Evolutionary conservation across 2,888 invertebrate species (phyloP), one percentile per base, ranked within the genome.

Genomic region (Athalia circularis): DNA sequence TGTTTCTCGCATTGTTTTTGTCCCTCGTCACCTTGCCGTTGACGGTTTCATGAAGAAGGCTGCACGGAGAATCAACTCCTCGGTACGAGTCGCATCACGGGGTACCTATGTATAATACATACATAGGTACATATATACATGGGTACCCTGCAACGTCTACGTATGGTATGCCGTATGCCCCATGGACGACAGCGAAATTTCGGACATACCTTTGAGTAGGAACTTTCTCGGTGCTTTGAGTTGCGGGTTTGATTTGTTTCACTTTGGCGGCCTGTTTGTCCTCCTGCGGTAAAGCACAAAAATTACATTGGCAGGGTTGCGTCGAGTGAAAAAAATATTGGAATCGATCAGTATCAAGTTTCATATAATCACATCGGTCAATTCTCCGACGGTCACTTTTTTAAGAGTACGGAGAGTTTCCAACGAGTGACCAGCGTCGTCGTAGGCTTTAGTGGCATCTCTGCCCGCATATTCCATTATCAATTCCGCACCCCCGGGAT

Each of bases 401-500:
- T 92, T 92, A 78, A 95, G 83, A 54, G 93, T 90, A 47, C 87
- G 90, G 75, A 90, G 91, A 0, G 95, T 95, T 86, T 95, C 94
- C 0, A 91, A 86, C 0, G 94, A 94, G 90, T 96, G 96, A 0
- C 94, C 95, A 0, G 92, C 92, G 54, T 93, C 92, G 48, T 94
- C 92, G 87, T 95, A 95, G 0, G 92, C 93, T 80, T 91, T 92
- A 0, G 94, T 94, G 3, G 92, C 92, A 87, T 95, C 95, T 83
- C 90, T 92, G 6, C 96, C 95, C 0, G 93, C 95, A 76, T 92
- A 93, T 83, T 95, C 95, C 15, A 90, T 83, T 57, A 95, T 90
- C 11, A 93, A 81, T 45, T 95, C 94, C 0, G 87, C 86, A 0
- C 95, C 95, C 0, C 94, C 95, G 0, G 95, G 95, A 90, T 96